These are phyloP conservation scores for Physella acuta DNA, from an alignment of 1,140 invertebrate species.

Conservation along the genomic window DNA sequence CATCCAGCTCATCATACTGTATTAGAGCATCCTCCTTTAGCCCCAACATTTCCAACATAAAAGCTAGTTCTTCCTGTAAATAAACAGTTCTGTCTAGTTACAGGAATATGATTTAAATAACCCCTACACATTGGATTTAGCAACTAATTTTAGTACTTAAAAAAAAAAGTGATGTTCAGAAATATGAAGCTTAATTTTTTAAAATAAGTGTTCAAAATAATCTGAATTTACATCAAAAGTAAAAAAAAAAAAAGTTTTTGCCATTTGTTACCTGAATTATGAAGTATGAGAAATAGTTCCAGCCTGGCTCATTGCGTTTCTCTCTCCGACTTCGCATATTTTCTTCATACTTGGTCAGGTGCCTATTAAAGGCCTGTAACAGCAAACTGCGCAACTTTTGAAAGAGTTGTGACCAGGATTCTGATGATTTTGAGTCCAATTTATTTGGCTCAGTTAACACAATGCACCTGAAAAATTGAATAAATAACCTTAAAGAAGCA, in stretches of 20 bases:
- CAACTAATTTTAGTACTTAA: not conserved
- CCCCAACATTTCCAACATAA: constrained; percentile 91
- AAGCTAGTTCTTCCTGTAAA: constrained; percentile 86
- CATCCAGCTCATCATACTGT: constrained; percentile 96
- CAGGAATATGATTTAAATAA: no score
- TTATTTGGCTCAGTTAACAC: constrained; percentile 87
- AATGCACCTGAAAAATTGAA: constrained; percentile 71
- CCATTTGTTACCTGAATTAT: constrained; percentile 79
- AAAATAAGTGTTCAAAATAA: no score
- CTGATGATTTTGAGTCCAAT: constrained; percentile 81
- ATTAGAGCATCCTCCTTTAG: constrained; percentile 90
- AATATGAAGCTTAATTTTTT: no score
- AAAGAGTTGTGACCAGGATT: constrained; percentile 85
- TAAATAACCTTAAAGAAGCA: not conserved
- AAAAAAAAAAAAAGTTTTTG: no score
- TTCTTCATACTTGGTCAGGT: constrained; percentile 78
- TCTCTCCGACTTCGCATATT: constrained; percentile 86
- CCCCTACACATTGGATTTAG: no score
- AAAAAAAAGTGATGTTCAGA: not conserved
- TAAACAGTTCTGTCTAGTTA: no score
- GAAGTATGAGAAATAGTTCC: constrained; percentile 95
- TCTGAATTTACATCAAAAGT: no score
- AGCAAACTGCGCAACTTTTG: constrained; percentile 80
- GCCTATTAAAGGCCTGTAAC: constrained; percentile 82
- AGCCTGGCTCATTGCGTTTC: constrained; percentile 82